Percentiles rank a stretch among this genome's conserved stretches.
phyloP scores from a whole-genome alignment of 2,113 vertebrate genomes.

The Rana temporaria region DNA sequence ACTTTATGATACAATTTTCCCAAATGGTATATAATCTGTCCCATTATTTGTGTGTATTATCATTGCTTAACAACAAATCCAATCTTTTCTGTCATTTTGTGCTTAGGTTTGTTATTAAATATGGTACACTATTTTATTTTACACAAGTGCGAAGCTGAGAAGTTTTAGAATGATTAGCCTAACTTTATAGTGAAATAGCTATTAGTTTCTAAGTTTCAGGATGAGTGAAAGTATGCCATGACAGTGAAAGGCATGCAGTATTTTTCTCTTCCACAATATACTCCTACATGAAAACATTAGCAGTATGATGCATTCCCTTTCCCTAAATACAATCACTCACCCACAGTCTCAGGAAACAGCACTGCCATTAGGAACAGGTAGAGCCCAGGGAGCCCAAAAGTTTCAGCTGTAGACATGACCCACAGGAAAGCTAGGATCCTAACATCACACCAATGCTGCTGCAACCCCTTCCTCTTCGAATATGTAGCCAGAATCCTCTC shows the following conservation, averaged over 20 bases:
- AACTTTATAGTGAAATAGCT: too few species aligned
- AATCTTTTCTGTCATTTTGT: too few species aligned
- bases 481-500: background rate
- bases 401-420: conserved; percentile 38
- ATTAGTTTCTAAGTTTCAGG: background rate
- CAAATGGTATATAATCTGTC: too few species aligned
- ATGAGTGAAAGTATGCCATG: background rate
- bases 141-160: too few species aligned
- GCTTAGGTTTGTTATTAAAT: too few species aligned
- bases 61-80: too few species aligned
- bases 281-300: background rate
- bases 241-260: background rate
- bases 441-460: conserved; percentile 35
- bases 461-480: background rate
- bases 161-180: too few species aligned
- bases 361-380: background rate
- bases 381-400: conserved; percentile 1
- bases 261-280: background rate
- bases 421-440: conserved; percentile 4
- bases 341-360: conserved; percentile 19
- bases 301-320: background rate
- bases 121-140: too few species aligned
- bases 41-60: too few species aligned
- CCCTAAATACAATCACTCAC: conserved; percentile 9
- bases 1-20: too few species aligned